These are phyloP conservation scores for Mactra quadrangularis DNA, from an alignment of 1,140 invertebrate species.

Conservation along the genomic window DNA sequence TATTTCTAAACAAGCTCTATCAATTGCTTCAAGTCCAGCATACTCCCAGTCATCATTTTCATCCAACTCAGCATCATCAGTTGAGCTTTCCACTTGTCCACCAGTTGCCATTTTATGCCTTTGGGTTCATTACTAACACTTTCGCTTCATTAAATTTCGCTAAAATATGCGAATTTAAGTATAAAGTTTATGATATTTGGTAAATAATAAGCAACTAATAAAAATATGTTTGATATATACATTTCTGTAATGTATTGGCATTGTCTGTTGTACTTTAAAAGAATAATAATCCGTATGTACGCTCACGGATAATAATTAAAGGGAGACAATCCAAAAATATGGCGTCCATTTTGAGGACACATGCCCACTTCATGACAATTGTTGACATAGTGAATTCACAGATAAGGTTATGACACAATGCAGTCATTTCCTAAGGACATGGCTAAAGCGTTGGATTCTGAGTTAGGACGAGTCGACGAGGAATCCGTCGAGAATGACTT, in stretches of 20 bases:
- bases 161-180: too few relatives aligned
- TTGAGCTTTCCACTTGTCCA: neutral
- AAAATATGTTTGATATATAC: too few relatives aligned
- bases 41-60: conserved; percentile 64
- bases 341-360: conserved; percentile 13
- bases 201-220: too few relatives aligned
- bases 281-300: too few relatives aligned
- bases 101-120: conserved; percentile 24
- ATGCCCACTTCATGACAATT: neutral
- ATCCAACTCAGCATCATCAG: conserved; percentile 13
- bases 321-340: conserved; percentile 24
- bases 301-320: too few relatives aligned
- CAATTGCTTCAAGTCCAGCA: conserved; percentile 90
- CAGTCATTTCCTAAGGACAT: conserved; percentile 47
- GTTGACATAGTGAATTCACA: neutral
- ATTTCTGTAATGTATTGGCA: too few relatives aligned
- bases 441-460: conserved; percentile 26
- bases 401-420: conserved; percentile 8
- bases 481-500: conserved; percentile 76
- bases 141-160: neutral
- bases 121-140: neutral
- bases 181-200: too few relatives aligned
- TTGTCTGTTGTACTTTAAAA: too few relatives aligned
- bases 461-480: conserved; percentile 69
- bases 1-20: conserved; percentile 89